Evolutionary conservation across 2,888 invertebrate genomes (phyloP), one percentile per base, ranked within the genome.

Genomic region (Argynnis bischoffii): DNA sequence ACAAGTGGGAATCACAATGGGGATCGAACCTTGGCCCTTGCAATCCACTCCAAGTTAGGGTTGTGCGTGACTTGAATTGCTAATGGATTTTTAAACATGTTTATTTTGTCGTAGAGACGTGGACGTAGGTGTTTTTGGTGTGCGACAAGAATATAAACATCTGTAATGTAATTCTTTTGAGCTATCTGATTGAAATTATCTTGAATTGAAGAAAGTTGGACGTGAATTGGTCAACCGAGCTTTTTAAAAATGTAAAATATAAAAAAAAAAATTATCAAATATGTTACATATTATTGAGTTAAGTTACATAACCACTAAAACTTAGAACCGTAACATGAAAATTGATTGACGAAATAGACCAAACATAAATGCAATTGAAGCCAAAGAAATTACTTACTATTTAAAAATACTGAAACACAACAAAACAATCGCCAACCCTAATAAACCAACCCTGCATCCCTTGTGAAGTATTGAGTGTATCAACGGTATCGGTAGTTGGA

Each of bases 1-100:
- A 90, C 90, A 92, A 91, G 90, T 90, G 89, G 89, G 86, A 81
- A 80, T 70, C 82, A 90, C 90, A 91, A 90, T 91, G 78, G 88
- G 86, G 81, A 85, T 86, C 87, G 89, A 87, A 86, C 84, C 79
- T 77, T 77, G 88, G 79, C 84, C 86, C 89, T 83, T 77, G 73
- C 71, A 64, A 73, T 69, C 79, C 84, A 86, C 86, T 87, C 81
- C 76, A 81, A 69, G 70, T 41, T 79, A 90, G 91, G 91, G 91
- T 63, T 91, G 90, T 76, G 78, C 88, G 87, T 88, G 90, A 85
- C 78, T 72, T 66, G 90, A 88, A 90, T 90, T 80, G 79, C 72
- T 81, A 81, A 82, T 72, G 54, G 55, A 54, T 55, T 68, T 67
- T 66, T 64, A 66, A 69, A 66, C 81, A 75, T 75, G 78, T 76